Evolutionary conservation across 1,140 invertebrate genomes (phyloP).

Genomic region (Kradibia gibbosae): DNA sequence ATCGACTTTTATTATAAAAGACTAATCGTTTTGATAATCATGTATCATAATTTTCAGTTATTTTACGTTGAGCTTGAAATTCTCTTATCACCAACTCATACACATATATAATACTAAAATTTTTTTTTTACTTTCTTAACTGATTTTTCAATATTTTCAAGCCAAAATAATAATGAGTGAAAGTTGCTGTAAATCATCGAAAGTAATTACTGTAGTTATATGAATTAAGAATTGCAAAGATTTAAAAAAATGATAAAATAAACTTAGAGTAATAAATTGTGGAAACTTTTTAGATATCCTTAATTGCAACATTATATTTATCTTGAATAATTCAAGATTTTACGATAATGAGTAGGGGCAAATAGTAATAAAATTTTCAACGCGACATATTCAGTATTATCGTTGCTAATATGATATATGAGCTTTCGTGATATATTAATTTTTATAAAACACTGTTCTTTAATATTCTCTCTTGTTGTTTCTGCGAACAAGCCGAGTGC

Average conservation of each 20-base stretch:
- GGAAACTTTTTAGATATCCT: slow-evolving; percentile 11
- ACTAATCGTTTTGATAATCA: background rate
- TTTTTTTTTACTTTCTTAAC: background rate
- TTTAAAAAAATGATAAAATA: slow-evolving; percentile 23
- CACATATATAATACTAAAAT: background rate
- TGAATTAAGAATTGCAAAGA: slow-evolving; percentile 1
- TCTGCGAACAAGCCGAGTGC: background rate
- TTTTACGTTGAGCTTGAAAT: too few species aligned
- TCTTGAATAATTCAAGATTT: slow-evolving; percentile 18
- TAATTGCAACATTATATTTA: slow-evolving; percentile 23
- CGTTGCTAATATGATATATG: background rate
- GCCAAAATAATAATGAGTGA: background rate
- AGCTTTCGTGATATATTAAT: slow-evolving; percentile 9
- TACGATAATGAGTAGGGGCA: background rate
- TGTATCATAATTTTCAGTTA: background rate
- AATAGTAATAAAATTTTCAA: slow-evolving; percentile 24
- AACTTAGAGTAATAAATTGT: slow-evolving; percentile 8
- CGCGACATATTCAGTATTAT: background rate
- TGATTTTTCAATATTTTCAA: background rate
- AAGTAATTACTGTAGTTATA: slow-evolving; percentile 15
- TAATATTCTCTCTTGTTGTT: background rate
- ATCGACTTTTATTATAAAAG: background rate
- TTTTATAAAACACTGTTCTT: background rate
- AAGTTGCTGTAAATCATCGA: slow-evolving; percentile 6
- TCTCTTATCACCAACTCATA: background rate